phyloP scores from a whole-genome alignment of 2,797 vertebrate species.

The Varecia variegata region DNA sequence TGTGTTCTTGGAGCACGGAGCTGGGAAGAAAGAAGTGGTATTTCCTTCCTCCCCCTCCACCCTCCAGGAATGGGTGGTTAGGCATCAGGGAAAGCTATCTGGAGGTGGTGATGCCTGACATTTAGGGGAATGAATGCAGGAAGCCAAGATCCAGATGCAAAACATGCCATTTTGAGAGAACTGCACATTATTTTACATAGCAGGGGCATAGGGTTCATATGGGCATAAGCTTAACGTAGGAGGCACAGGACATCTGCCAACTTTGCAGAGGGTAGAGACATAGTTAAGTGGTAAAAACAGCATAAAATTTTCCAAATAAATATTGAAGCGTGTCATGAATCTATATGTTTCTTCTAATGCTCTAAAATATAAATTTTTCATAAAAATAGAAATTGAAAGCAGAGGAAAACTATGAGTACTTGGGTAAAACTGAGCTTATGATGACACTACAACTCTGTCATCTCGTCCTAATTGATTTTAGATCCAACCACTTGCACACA shows the following conservation, averaged over 20 bases:
- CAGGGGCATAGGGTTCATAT: background rate
- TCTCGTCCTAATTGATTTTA: background rate
- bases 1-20: background rate
- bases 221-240: background rate
- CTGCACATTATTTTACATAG: background rate
- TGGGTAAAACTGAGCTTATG: background rate
- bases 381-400: background rate
- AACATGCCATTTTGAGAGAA: background rate
- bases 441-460: background rate
- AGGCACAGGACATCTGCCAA: background rate
- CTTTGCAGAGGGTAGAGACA: background rate
- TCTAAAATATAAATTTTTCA: background rate
- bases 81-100: background rate
- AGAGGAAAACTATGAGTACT: background rate
- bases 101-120: background rate
- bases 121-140: background rate
- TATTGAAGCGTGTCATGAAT: background rate
- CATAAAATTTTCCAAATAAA: background rate
- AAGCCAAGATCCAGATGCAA: background rate
- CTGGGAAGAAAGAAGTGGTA: accelerated
- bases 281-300: background rate
- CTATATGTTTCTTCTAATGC: background rate
- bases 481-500: background rate
- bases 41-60: accelerated
- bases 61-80: background rate